phyloP scores from a whole-genome alignment of 2,888 invertebrate genomes.

The Meloe dianella region DNA sequence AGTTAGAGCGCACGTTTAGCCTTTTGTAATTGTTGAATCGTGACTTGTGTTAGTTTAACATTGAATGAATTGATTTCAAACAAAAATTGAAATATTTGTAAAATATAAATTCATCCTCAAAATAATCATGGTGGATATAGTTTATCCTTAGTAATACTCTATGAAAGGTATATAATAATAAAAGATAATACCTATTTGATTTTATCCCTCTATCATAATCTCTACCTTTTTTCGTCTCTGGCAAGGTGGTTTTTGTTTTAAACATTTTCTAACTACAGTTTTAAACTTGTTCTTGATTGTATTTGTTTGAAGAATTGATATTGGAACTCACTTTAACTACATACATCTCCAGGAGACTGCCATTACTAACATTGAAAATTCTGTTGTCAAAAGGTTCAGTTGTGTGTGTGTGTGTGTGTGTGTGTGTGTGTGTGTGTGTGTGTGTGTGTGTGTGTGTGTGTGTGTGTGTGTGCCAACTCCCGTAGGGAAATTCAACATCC shows the following conservation, averaged over 20 bases:
- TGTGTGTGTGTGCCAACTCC: background rate
- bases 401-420: background rate
- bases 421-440: too few species aligned
- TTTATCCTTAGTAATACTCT: too few species aligned
- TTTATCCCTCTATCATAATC: background rate
- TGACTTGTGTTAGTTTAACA: constrained; percentile 8
- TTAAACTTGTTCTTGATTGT: background rate
- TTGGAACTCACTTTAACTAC: too few species aligned
- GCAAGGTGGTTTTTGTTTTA: background rate
- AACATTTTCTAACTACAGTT: background rate
- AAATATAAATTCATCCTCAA: background rate
- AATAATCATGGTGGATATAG: too few species aligned
- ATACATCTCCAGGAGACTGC: background rate
- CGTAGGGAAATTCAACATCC: constrained; percentile 3
- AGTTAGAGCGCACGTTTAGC: constrained; percentile 9
- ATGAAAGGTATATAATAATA: background rate
- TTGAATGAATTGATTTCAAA: background rate
- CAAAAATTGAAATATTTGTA: background rate
- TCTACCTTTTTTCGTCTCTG: background rate
- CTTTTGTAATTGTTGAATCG: background rate
- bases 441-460: background rate
- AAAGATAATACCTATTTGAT: background rate
- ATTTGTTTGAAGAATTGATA: background rate
- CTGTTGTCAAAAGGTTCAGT: constrained; percentile 8
- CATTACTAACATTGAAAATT: constrained; percentile 9